phyloP scores from a whole-genome alignment of 2,113 vertebrate species.

The Gobius niger region DNA sequence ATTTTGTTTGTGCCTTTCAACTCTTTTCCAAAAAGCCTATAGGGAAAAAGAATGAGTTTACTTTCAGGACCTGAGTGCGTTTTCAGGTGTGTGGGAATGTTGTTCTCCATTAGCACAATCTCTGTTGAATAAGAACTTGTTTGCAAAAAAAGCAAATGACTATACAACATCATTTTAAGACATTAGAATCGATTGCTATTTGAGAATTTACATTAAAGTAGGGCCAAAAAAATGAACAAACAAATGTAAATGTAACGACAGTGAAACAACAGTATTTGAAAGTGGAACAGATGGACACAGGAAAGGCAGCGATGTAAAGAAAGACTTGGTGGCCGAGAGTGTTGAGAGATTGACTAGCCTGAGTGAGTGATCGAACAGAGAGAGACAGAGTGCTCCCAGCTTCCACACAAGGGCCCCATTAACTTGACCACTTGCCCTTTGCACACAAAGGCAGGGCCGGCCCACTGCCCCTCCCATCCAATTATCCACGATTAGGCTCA shows the following conservation, averaged over 20 bases:
- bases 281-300: constrained; percentile 49
- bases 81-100: no score
- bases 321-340: constrained; percentile 54
- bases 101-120: no score
- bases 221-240: constrained; percentile 28
- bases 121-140: no score
- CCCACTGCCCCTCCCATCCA: constrained; percentile 98
- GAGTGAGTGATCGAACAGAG: constrained; percentile 72
- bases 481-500: constrained; percentile 99
- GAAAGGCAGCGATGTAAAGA: constrained; percentile 31
- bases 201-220: neutral
- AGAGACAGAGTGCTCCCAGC: constrained; percentile 80
- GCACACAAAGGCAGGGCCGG: constrained; percentile 96
- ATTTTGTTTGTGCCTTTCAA: no score
- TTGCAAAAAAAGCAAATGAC: no score
- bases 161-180: no score
- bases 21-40: no score
- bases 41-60: no score
- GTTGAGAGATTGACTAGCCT: constrained; percentile 60
- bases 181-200: no score
- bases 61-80: no score
- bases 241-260: constrained; percentile 30
- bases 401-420: constrained; percentile 96
- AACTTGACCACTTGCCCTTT: constrained; percentile 99
- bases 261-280: constrained; percentile 30